phyloP scores from a whole-genome alignment of 2,888 invertebrate species.

The Rotaria macrura region DNA sequence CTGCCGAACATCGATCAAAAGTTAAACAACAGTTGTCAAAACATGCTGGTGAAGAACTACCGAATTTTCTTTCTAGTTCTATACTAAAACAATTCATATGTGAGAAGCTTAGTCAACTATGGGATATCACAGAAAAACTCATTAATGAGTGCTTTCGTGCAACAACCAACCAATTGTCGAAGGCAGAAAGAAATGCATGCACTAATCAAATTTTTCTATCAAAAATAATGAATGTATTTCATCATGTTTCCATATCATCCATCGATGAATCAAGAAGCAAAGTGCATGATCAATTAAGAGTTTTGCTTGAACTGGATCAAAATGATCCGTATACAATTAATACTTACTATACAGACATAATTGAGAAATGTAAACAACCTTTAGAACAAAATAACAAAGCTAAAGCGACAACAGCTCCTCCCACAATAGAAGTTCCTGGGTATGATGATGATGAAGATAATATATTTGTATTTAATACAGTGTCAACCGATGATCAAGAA shows the following conservation, averaged over 20 bases:
- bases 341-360: not conserved
- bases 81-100: not conserved
- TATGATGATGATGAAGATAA: not conserved
- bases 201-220: not conserved
- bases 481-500: not conserved
- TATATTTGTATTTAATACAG: not conserved
- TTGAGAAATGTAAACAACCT: not conserved
- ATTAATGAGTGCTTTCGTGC: not conserved
- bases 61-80: not conserved
- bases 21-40: not conserved
- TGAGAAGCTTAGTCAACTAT: not conserved
- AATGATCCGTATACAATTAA: not conserved
- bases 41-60: not conserved
- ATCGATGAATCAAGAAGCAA: not conserved
- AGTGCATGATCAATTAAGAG: not conserved
- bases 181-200: not conserved
- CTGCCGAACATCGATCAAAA: not conserved
- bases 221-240: not conserved
- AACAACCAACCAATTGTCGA: not conserved
- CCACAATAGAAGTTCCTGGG: not conserved
- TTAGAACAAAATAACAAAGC: not conserved
- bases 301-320: not conserved
- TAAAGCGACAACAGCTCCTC: not conserved
- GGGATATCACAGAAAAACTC: not conserved
- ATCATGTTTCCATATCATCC: not conserved